phyloP scores from a whole-genome alignment of 2,888 invertebrate species.

The Ichneumoninae sp. region DNA sequence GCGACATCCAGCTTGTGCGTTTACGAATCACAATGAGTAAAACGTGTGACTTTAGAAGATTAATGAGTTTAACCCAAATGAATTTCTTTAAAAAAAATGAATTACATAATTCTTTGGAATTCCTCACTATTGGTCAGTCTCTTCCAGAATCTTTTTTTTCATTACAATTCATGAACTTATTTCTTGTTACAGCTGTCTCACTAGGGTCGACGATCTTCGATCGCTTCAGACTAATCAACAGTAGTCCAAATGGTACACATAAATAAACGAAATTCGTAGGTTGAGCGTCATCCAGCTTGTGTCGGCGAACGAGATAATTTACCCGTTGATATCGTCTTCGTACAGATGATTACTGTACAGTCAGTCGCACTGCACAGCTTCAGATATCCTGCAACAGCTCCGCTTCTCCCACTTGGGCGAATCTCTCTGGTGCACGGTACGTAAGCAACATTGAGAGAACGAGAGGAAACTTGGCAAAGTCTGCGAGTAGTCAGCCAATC shows the following conservation, averaged over 20 bases:
- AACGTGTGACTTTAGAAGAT: not conserved
- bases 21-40: not conserved
- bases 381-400: conserved; percentile 22
- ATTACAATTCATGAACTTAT: too few species aligned
- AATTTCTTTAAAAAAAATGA: too few species aligned
- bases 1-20: too few species aligned
- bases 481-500: conserved; percentile 54
- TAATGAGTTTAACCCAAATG: not conserved
- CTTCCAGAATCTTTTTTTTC: too few species aligned
- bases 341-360: conserved; percentile 21
- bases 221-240: not conserved
- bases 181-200: too few species aligned
- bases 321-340: conserved; percentile 2
- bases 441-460: conserved; percentile 35
- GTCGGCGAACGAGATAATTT: conserved; percentile 47
- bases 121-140: too few species aligned
- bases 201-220: too few species aligned
- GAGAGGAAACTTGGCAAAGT: conserved; percentile 51
- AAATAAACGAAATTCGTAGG: not conserved
- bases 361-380: conserved; percentile 7
- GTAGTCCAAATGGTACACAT: not conserved
- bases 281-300: conserved; percentile 49
- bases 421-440: conserved; percentile 13
- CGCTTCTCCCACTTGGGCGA: conserved; percentile 26
- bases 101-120: too few species aligned